Evolutionary conservation across 1,140 invertebrate species (phyloP), one percentile per base, ranked within the genome.

Genomic region (Heterodera schachtii): DNA sequence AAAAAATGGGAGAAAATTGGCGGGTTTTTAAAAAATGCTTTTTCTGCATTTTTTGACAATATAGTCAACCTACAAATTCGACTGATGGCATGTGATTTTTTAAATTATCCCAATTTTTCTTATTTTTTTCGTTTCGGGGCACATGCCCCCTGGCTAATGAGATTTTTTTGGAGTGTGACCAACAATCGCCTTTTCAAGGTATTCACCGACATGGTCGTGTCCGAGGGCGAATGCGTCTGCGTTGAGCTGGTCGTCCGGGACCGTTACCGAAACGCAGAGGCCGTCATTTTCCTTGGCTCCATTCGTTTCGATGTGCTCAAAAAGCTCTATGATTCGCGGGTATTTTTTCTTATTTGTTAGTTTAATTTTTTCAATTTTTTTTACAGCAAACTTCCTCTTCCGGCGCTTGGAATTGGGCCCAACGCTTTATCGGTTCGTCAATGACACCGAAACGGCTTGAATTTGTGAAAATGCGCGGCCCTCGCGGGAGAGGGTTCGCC

Each of bases 141-240:
- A 31, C 31, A 31, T 1, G 31, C 31, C 31, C 31, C 31, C 31
- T 31, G 31, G 31, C 49, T 52, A 52, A 13, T 9, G 4, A 52
- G 49, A 52, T 73, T 21, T 73, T 21, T 79, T 41, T 79, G 31
- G 31, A 31, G 31, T 31, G 16, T 82, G 41, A 52, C 71, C 7
- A 11, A 11, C 16, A 46, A 1, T 3, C 2, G 19, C 8, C 19
- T 57, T 90, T 89, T 47, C 89, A 19, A 94, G 94, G 93, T 94
- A 79, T 98, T 98, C 92, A 94, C 94, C 91, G 96, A 93, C 86
- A 96, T 93, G 90, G 91, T 97, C 90, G 95, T 98, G 47, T 93
- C 95, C 73, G 96, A 98, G 92, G 96, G 96, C 47, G 97, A 99
- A 91, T 96, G 98, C 94, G 95, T 99, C 47, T 98, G 96, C 91